Percentiles rank a stretch among this genome's conserved stretches.
These are phyloP conservation scores for Yponomeuta evonymella DNA, from an alignment of 2,888 invertebrate species.

Conservation along the genomic window DNA sequence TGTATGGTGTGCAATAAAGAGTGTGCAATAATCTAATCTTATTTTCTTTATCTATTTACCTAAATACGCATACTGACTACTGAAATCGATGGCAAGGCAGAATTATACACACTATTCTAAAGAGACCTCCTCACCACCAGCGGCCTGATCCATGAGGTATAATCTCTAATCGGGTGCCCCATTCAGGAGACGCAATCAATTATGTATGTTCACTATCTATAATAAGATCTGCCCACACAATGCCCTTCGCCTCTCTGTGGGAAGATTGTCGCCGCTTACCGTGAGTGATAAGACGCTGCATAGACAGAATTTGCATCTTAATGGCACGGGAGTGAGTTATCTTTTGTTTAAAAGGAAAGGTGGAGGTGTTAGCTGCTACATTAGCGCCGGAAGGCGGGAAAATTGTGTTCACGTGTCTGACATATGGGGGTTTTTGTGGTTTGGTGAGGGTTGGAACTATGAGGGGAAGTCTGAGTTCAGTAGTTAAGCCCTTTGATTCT, in stretches of 20 bases:
- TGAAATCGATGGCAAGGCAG: too few relatives aligned
- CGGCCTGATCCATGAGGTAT: background rate
- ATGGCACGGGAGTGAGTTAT: background rate
- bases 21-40: too few relatives aligned
- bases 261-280: background rate
- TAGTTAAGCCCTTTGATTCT: too few relatives aligned
- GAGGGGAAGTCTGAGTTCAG: too few relatives aligned
- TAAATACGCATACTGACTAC: too few relatives aligned
- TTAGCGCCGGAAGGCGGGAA: background rate
- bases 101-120: background rate
- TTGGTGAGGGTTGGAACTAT: too few relatives aligned
- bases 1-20: too few relatives aligned
- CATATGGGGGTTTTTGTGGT: background rate
- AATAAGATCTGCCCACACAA: conserved; percentile 41
- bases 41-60: too few relatives aligned
- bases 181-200: conserved; percentile 3
- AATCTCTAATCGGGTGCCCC: background rate
- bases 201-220: conserved; percentile 35
- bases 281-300: background rate
- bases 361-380: background rate
- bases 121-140: background rate
- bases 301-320: background rate
- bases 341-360: background rate
- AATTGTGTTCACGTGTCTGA: background rate
- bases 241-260: conserved; percentile 1